A percentile compares a stretch with the other conserved stretches of the same genome.
Evolutionary conservation across 2,888 invertebrate species (phyloP).

Genomic region (Palloptera scutellata): DNA sequence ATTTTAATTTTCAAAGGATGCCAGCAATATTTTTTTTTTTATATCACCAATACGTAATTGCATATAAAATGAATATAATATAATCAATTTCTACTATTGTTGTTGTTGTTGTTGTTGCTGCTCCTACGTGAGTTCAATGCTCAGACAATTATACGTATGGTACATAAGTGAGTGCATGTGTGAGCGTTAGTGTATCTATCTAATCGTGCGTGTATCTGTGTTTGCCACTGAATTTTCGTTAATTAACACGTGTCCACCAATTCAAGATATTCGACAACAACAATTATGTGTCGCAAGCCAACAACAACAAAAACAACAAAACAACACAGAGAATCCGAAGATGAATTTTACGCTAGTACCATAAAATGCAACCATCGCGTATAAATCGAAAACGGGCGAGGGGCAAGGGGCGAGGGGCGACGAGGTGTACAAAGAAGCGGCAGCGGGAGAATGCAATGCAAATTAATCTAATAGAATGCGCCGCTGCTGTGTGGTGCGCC

Average conservation of each 20-base stretch:
- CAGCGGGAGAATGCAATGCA: constrained; percentile 26
- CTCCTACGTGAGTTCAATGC: constrained; percentile 9
- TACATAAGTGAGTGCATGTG: background rate
- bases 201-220: background rate
- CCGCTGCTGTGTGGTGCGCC: background rate
- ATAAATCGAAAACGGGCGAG: too few species aligned
- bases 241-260: constrained; percentile 46
- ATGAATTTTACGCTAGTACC: background rate
- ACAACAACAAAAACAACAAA: constrained; percentile 26
- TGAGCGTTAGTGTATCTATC: background rate
- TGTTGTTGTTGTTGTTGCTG: constrained; percentile 10
- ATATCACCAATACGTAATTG: background rate
- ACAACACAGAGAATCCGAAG: background rate
- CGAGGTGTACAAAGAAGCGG: constrained; percentile 6
- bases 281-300: constrained; percentile 36
- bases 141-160: background rate
- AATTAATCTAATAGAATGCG: constrained; percentile 39
- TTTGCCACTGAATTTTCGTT: constrained; percentile 35
- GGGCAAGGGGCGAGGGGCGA: background rate
- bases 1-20: constrained; percentile 26
- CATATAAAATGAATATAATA: too few species aligned
- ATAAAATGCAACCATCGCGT: too few species aligned
- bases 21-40: constrained; percentile 8
- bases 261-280: constrained; percentile 20
- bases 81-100: background rate